Base-by-base conservation (phyloP, 2,888 invertebrate genomes). In the Dorcus hopei region DNA sequence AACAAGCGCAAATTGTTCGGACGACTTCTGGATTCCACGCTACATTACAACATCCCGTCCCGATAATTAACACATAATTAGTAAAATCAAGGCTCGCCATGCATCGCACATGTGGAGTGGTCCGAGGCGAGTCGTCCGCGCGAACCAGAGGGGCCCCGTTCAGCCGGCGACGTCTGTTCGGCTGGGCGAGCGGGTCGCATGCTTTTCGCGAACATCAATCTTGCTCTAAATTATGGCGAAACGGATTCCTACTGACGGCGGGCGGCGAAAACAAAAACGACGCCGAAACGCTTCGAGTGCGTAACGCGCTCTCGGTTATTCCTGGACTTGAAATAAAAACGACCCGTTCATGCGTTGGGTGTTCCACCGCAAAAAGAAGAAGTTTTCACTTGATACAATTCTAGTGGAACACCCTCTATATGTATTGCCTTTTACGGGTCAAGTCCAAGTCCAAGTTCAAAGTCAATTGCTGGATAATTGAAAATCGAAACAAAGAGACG, bases 11-110 rank as follows among this genome's bases (percentile, higher is more conserved):
- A 60, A 56, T 53, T 60, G 56, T 60, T 50, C 54, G 38, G 42
- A 39, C 55, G 54, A 61, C 55, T 52, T 48, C 52, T 52, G 52
- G 52, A 49, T 43, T 60, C 50, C 65, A 70, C 65, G 73, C 68
- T 63, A 68, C 70, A 74, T 74, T 74, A 68, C 67, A 65, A 71
- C 72, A 70, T 74, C 74, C 74, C 71, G 72, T 73, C 70, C 50
- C 65, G 65, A 69, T 71, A 72, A 73, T 74, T 74, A 74, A 71
- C 72, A 70, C 70, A 64, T 72, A 72, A 74, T 74, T 72, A 72
- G 68, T 68, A 65, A 71, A 71, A 73, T 72, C 71, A 70, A 72
- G 70, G 65, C 61, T 61, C 45, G 45, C 45, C 45, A 19, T 45
- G 45, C 45, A 45, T 45, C 45, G 45, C 45, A 45, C 45, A 45